Evolutionary conservation across 2,797 vertebrate genomes (phyloP), one percentile per base, ranked within the genome.

Genomic region (Onychomys arenicola): DNA sequence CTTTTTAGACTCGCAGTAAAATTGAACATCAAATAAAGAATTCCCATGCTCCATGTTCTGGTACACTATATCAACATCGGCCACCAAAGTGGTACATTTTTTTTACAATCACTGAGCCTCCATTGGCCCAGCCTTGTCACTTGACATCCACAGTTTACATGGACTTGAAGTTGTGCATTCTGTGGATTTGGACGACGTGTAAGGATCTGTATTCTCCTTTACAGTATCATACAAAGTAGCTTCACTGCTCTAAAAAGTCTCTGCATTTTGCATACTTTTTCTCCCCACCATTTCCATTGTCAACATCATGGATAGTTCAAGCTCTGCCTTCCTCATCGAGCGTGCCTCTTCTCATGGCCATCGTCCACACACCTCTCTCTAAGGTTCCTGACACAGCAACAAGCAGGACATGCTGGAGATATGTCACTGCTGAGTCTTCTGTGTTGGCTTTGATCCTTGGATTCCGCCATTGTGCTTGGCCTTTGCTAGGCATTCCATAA

Each of bases 11-110:
- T 91, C 61, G 84, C 8, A 92, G 76, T 32, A 91, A 75, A 94
- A 95, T 25, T 76, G 61, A 89, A 4, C 59, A 94, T 49, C 80
- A 94, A 94, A 27, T 67, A 67, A 16, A 78, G 55, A 94, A 59
- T 85, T 80, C 34, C 40, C 71, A 8, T 57, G 34, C 2, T 52
- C 34, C 3, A 13, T 61, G 6, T 12, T 17, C 65, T 59, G 3
- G 1, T 2, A n/a, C 6, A 40, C 2, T 21, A 6, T 76, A 1
- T 23, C 37, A 17, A n/a, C 21, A 27, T n/a, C 1, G 6, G 67
- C 57, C 55, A 34, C 55, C 49, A 83, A 23, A 43, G n/a, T 16
- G 17, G n/a, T 21, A 5, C 16, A 3, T 49, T 75, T 63, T 25
- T 49, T 34, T 43, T 57, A 37, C 0, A 63, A 7, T 37, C 21